Conservation (phyloP, 2,113 vertebrate genomes). For the Cacatua alba region DNA sequence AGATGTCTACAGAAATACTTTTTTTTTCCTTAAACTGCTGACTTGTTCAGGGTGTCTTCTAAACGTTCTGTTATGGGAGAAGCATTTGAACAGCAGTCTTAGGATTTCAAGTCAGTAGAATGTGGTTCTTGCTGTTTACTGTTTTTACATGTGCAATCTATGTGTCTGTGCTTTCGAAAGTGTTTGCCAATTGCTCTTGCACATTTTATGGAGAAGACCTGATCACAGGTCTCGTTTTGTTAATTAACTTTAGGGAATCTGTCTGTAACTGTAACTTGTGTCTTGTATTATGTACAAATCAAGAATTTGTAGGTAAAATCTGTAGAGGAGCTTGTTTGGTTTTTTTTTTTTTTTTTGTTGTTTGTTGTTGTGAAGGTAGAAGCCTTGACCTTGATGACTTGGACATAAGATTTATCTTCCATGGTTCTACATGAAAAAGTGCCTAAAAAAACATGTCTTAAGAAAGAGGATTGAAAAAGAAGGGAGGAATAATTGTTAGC, state of each 20-base stretch:
- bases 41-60: neutral
- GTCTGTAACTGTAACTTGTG: neutral
- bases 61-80: neutral
- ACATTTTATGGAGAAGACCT: neutral
- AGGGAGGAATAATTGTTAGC: neutral
- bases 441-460: neutral
- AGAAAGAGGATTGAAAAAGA: neutral
- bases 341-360: neutral
- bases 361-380: neutral
- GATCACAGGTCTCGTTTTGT: fast-evolving
- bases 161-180: neutral
- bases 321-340: fast-evolving
- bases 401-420: neutral
- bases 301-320: neutral
- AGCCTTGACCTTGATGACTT: neutral
- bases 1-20: neutral
- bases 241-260: neutral
- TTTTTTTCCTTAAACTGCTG: neutral
- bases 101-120: neutral
- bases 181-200: neutral
- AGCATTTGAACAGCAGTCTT: neutral
- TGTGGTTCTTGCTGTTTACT: neutral
- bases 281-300: neutral
- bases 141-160: neutral
- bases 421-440: neutral